Conservation (phyloP, 2,888 invertebrate species). For the Euspilapteryx auroguttella region DNA sequence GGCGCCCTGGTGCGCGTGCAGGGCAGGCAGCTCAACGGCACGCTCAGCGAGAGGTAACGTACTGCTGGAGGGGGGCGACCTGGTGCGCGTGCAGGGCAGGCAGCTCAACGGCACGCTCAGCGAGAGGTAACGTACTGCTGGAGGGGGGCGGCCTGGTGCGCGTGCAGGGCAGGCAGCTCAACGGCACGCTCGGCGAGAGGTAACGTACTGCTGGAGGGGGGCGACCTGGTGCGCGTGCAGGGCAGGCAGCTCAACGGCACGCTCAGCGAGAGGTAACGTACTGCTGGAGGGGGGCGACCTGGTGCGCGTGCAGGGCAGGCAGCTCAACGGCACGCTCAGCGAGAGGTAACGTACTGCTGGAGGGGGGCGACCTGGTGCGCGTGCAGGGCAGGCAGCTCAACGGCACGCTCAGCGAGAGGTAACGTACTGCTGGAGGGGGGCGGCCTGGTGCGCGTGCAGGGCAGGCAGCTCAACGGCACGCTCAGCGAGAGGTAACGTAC, state of each 20-base stretch:
- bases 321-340: constrained; percentile 67
- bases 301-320: constrained; percentile 65
- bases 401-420: constrained; percentile 66
- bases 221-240: constrained; percentile 68
- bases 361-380: constrained; percentile 60
- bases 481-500: constrained; percentile 59
- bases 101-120: constrained; percentile 69
- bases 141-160: constrained; percentile 74
- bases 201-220: constrained; percentile 69
- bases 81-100: constrained; percentile 66
- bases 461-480: constrained; percentile 66
- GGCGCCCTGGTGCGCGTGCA: constrained; percentile 69
- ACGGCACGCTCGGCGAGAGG: constrained; percentile 67
- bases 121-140: constrained; percentile 64
- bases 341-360: constrained; percentile 50
- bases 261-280: constrained; percentile 64
- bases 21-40: constrained; percentile 65
- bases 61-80: constrained; percentile 71
- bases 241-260: constrained; percentile 67
- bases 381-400: constrained; percentile 68
- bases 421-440: constrained; percentile 58
- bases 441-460: constrained; percentile 50
- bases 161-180: constrained; percentile 66
- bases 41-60: constrained; percentile 66
- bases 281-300: constrained; percentile 73